A percentile compares a stretch with the other conserved stretches of the same genome.
These are phyloP conservation scores for Nipponia nippon DNA, from an alignment of 2,113 vertebrate genomes.

Conservation along the genomic window DNA sequence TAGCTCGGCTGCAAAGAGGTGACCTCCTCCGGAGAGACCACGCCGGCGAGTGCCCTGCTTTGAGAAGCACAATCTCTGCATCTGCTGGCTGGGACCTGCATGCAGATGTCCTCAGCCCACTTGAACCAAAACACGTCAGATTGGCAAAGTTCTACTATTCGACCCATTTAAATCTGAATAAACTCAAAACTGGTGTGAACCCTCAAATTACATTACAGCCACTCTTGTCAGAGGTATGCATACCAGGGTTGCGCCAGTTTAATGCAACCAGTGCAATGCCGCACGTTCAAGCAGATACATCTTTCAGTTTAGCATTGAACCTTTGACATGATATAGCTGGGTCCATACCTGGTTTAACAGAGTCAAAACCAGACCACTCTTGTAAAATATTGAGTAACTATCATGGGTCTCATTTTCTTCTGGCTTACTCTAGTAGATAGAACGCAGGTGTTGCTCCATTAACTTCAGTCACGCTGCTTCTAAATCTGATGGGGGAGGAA, in stretches of 20 bases:
- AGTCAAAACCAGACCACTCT: not conserved
- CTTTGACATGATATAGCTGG: not conserved
- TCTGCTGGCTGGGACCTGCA: not conserved
- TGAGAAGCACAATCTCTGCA: not conserved
- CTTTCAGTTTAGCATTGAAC: not conserved
- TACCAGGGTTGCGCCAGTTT: not conserved
- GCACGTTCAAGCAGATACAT: not conserved
- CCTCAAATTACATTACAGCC: not conserved
- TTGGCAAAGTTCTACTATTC: not conserved
- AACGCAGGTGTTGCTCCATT: not conserved
- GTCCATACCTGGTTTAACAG: not conserved
- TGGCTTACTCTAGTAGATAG: not conserved
- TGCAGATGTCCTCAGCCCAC: not conserved
- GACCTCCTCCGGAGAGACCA: not conserved
- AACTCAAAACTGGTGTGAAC: not conserved
- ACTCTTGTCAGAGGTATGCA: not conserved
- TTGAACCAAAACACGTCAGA: not conserved
- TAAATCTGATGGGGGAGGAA: not conserved
- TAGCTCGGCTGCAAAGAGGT: not conserved
- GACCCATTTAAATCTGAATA: not conserved
- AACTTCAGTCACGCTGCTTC: not conserved
- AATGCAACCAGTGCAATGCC: not conserved
- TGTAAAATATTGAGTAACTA: not conserved
- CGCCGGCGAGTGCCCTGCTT: fast-evolving
- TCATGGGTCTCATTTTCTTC: not conserved